Evolutionary conservation across 2,797 vertebrate genomes (phyloP).

Genomic region (Melanotaenia trifasciata): DNA sequence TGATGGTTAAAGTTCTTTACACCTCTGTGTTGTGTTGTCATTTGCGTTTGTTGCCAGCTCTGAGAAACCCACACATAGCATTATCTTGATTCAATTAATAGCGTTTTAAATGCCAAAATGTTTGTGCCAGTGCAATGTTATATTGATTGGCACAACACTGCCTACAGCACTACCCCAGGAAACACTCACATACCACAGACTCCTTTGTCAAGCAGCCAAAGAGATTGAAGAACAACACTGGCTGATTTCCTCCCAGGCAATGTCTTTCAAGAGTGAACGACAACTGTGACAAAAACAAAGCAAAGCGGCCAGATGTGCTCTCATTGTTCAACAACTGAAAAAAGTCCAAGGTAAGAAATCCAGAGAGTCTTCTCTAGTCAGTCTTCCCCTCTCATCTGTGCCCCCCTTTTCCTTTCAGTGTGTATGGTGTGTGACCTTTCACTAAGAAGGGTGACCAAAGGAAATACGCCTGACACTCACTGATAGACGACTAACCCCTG

Average conservation of each 20-base stretch:
- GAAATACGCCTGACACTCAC: conserved; percentile 87
- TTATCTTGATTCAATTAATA: conserved; percentile 15
- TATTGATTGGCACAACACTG: conserved; percentile 53
- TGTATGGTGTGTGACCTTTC: conserved; percentile 88
- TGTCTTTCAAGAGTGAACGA: conserved; percentile 68
- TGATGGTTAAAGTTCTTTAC: conserved; percentile 19
- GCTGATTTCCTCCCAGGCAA: conserved; percentile 54
- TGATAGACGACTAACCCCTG: conserved; percentile 89
- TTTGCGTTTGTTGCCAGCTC: conserved; percentile 23
- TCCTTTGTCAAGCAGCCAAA: conserved; percentile 51
- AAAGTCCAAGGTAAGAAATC: conserved; percentile 60
- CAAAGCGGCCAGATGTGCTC: conserved; percentile 65
- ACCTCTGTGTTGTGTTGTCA: conserved; percentile 28
- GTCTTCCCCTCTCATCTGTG: conserved; percentile 68
- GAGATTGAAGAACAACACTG: conserved; percentile 59
- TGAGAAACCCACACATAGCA: conserved; percentile 9
- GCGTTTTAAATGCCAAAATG: conserved; percentile 32
- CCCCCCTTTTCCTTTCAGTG: conserved; percentile 55
- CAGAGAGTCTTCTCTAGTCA: conserved; percentile 60
- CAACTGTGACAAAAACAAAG: conserved; percentile 68
- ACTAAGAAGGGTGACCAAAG: conserved; percentile 85
- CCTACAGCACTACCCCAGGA: conserved; percentile 56
- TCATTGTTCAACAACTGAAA: conserved; percentile 56
- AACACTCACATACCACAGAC: conserved; percentile 50
- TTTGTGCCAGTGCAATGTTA: conserved; percentile 27